Evolutionary conservation across 2,113 vertebrate genomes (phyloP).

Genomic region (Hemibagrus wyckioides): DNA sequence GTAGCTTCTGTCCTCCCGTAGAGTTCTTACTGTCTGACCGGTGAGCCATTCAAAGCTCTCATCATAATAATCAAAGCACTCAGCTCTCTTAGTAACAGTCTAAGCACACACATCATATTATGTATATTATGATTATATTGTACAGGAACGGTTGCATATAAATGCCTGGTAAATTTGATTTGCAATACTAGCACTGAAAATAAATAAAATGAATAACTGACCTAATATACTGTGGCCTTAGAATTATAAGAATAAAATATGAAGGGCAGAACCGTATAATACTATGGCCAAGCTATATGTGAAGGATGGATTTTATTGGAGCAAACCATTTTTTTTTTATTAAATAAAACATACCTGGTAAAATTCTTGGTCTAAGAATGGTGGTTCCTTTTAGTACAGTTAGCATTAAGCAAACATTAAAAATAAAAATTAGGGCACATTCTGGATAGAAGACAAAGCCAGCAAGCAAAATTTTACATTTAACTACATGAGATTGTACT

Average conservation of each 20-base stretch:
- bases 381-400: slow-evolving; percentile 52
- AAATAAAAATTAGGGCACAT: slow-evolving; percentile 50
- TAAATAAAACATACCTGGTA: slow-evolving; percentile 49
- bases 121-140: neutral
- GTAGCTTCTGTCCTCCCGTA: slow-evolving; percentile 44
- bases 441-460: neutral
- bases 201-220: neutral
- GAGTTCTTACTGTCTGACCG: slow-evolving; percentile 37
- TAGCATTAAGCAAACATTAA: slow-evolving; percentile 52
- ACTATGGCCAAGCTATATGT: neutral
- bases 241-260: neutral
- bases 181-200: neutral
- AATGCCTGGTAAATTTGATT: neutral
- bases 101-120: neutral
- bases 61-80: slow-evolving; percentile 61
- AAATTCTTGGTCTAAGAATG: slow-evolving; percentile 51
- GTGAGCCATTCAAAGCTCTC: slow-evolving; percentile 32
- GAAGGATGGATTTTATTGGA: neutral
- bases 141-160: neutral
- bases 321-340: neutral
- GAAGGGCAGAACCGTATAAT: neutral
- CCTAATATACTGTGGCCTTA: neutral
- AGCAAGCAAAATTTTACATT: neutral
- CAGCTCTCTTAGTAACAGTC: slow-evolving; percentile 17
- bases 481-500: neutral